phyloP scores from a whole-genome alignment of 2,797 vertebrate species.

The Furcifer pardalis region DNA sequence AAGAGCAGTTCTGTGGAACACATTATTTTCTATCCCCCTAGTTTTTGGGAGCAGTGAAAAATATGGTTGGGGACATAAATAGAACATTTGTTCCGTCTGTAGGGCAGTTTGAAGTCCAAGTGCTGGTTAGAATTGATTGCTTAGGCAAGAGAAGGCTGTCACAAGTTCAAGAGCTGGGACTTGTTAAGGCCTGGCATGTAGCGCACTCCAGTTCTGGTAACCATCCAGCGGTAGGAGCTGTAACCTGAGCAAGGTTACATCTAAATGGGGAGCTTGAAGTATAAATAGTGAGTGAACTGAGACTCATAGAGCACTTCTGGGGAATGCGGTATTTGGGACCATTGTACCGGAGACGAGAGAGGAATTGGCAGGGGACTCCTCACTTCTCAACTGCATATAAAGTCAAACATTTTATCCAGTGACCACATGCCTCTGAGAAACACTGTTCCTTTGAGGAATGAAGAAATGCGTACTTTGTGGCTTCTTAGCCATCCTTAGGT shows the following conservation, averaged over 20 bases:
- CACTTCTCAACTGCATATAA: background rate
- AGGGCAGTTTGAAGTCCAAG: background rate
- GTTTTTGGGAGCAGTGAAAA: background rate
- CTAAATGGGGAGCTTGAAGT: background rate
- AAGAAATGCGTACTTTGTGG: accelerated
- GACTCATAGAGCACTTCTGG: background rate
- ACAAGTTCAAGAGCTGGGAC: slow-evolving; percentile 23
- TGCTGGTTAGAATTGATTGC: background rate
- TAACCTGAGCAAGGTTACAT: slow-evolving; percentile 7
- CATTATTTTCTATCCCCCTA: too few species aligned
- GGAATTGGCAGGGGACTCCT: background rate
- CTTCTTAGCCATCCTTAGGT: background rate
- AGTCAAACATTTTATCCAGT: slow-evolving; percentile 1
- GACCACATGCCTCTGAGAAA: background rate
- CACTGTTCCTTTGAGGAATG: background rate
- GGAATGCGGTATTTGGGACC: background rate
- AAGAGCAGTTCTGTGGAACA: too few species aligned
- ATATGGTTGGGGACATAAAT: too few species aligned
- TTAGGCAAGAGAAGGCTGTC: background rate
- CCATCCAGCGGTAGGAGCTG: background rate
- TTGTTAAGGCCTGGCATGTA: background rate
- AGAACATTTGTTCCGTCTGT: background rate
- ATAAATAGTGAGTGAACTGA: background rate
- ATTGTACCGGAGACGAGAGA: background rate
- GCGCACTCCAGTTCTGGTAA: background rate